Evolutionary conservation across 2,888 invertebrate genomes (phyloP), one percentile per base, ranked within the genome.

Genomic region (Sacculina carcini): DNA sequence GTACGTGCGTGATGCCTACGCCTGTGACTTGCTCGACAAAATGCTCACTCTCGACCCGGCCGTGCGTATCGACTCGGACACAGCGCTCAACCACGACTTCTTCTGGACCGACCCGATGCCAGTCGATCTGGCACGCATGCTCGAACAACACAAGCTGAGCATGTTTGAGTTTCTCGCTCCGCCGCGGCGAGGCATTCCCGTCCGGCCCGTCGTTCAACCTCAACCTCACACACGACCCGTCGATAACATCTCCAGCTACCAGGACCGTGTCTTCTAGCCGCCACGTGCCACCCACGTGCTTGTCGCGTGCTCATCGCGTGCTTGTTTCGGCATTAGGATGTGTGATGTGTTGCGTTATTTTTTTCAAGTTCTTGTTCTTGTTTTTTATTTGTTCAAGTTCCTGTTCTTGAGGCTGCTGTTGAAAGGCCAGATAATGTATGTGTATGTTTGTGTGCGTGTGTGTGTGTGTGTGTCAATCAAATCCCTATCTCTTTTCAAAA

Each of bases 91-190:
- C 68, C 94, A 98, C 63, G 89, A 92, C 64, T 98, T 96, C 69
- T 98, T 98, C 69, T 98, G 90, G 89, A 83, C 82, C 5, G 89
- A 92, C 64, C 96, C 98, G 0, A 82, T 89, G 81, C 92, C 94
- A 0, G 79, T 80, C 61, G 86, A 86, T 62, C 69, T 87, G 32
- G 80, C 77, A 50, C 82, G 82, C 68, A 90, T 90, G 89, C 67
- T 94, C 56, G 85, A 84, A 0, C 84, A 85, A 60, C 81, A 83
- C 70, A 79, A 76, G 56, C 84, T 73, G 56, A 87, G 86, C 65
- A 92, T 92, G 90, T 94, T 92, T 64, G 92, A 94, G 64, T 92
- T 82, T 65, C 68, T 90, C 55, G 76, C 82, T 55, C 75, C 79
- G 56, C 75, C 86, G 52, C 61, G 87, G 61, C 62, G 85, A n/a